Evolutionary conservation across 2,888 invertebrate species (phyloP), one percentile per base, ranked within the genome.

Genomic region (Oeneis ivallda): DNA sequence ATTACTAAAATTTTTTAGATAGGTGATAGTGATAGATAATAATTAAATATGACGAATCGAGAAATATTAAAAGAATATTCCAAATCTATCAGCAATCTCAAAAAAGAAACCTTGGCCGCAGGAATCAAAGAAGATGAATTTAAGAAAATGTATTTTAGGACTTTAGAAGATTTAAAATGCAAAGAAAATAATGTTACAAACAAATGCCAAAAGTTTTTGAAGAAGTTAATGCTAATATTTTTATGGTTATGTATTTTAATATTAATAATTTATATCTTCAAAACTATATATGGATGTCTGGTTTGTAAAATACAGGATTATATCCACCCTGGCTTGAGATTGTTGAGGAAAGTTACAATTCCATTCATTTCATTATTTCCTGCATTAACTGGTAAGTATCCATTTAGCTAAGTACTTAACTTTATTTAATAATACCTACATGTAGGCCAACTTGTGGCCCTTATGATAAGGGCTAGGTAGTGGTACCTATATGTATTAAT

Each of bases 251-350:
- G 47, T 39, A 41, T 56, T 19, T 19, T 62, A 59, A 37, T 67
- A 15, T 19, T 88, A 39, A 74, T 92, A 64, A 71, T 85, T 59
- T 79, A 92, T 73, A 93, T 94, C 75, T 94, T 93, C 77, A 94
- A 94, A 77, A 92, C 93, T 26, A 93, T 95, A 11, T 94, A 95
- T 69, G 94, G 93, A 80, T 92, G 94, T 72, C 85, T 96, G 71
- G 86, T 95, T 72, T 93, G 96, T 80, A 95, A 95, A 84, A 90
- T 96, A 32, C 96, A 97, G 84, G 95, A 95, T 66, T 94, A 94
- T 75, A 96, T 97, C 73, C 96, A 97, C 89, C 97, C 97, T 10
- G 95, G 95, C 11, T 93, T 97, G 85, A 94, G 95, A 75, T 81
- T 95, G 37, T 89, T 97, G 78, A 93, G 97, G 65, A 93, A 94